Evolutionary conservation across 2,113 vertebrate species (phyloP).

Genomic region (Falco punctatus): DNA sequence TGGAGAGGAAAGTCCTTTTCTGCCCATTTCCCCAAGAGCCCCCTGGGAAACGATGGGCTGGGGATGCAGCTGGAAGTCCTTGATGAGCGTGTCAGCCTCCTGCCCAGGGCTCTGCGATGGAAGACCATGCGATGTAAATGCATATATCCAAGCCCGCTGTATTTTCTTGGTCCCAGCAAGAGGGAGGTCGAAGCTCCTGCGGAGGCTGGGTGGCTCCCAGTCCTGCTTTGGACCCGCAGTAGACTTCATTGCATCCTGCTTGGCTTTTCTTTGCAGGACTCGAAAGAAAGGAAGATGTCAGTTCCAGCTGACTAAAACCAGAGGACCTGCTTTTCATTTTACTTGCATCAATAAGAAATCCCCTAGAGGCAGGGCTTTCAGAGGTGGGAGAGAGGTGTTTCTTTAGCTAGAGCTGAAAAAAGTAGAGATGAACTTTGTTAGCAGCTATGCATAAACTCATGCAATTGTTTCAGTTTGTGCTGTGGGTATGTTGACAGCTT

Average conservation of each 20-base stretch:
- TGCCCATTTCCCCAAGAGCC: background rate
- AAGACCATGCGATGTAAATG: background rate
- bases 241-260: background rate
- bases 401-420: background rate
- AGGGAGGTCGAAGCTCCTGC: background rate
- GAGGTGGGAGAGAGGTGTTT: background rate
- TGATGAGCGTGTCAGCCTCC: accelerated
- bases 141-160: accelerated
- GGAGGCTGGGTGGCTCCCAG: accelerated
- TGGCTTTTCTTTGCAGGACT: background rate
- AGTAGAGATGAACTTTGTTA: background rate
- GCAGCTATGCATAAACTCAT: accelerated
- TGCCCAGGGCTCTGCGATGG: background rate
- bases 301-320: background rate
- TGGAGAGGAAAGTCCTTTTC: background rate
- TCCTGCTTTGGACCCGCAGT: accelerated
- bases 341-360: background rate
- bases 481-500: background rate
- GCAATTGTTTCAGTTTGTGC: accelerated
- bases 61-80: background rate
- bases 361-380: background rate
- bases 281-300: background rate
- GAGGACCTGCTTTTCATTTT: background rate
- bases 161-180: background rate
- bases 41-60: accelerated